Percentiles rank a stretch among this genome's conserved stretches.
phyloP scores from a whole-genome alignment of 2,113 vertebrate species.

The Indicator maculatus region DNA sequence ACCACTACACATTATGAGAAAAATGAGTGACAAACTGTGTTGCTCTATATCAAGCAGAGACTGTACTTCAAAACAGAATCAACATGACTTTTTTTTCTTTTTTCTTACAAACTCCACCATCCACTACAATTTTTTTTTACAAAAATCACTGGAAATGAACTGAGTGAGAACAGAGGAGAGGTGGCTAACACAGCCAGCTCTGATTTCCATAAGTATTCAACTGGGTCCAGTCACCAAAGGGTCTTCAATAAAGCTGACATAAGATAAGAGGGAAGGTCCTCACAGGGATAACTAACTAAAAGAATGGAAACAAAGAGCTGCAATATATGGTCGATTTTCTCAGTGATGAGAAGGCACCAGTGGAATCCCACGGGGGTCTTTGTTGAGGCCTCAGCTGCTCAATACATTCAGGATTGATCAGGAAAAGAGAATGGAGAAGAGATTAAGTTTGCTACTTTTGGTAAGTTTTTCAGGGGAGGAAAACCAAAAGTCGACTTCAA shows the following conservation, averaged over 20 bases:
- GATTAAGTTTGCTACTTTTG: neutral
- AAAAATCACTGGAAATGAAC: neutral
- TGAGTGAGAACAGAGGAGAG: neutral
- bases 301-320: neutral
- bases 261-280: neutral
- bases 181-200: neutral
- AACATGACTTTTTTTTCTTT: neutral
- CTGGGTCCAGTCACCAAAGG: neutral
- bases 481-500: neutral
- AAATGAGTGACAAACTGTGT: neutral
- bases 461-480: neutral
- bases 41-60: neutral
- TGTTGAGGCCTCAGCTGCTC: neutral
- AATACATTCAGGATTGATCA: neutral
- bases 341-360: neutral
- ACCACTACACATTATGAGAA: neutral
- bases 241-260: neutral
- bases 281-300: neutral
- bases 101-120: too few species aligned
- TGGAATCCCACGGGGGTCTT: neutral
- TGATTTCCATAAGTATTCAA: neutral
- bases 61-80: neutral
- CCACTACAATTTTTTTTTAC: neutral
- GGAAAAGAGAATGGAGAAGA: neutral
- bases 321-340: constrained; percentile 29